Percentiles rank a stretch among this genome's conserved stretches.
Conservation (phyloP, 2,888 invertebrate genomes). For the Ophion costatus region DNA sequence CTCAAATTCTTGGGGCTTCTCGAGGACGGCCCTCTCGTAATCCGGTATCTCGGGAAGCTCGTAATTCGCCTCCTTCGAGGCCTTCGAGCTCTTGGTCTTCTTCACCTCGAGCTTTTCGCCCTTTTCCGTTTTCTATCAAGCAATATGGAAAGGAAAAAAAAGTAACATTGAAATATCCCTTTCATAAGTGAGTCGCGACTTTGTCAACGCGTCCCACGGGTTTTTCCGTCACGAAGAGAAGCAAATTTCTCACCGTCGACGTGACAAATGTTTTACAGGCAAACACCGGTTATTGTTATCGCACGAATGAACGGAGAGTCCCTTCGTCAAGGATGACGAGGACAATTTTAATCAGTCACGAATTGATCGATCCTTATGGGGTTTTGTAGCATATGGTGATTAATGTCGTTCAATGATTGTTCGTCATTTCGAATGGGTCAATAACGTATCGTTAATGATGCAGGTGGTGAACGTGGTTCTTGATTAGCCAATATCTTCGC, state of each 20-base stretch:
- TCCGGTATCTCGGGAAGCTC: constrained; percentile 85
- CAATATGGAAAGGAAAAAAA: background rate
- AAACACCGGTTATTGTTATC: constrained; percentile 52
- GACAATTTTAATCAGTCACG: constrained; percentile 17
- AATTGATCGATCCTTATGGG: constrained; percentile 20
- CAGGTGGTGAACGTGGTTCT: background rate
- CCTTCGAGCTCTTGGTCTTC: constrained; percentile 77
- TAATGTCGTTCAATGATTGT: background rate
- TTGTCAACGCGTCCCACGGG: background rate
- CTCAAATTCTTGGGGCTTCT: constrained; percentile 83
- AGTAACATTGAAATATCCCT: background rate
- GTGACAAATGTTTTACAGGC: constrained; percentile 29
- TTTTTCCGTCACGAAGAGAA: constrained; percentile 20
- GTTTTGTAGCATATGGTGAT: background rate
- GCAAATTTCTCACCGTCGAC: constrained; percentile 42
- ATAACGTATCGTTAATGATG: background rate
- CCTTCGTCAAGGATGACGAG: constrained; percentile 3
- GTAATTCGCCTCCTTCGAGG: constrained; percentile 78
- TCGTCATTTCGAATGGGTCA: background rate
- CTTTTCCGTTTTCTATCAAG: constrained; percentile 80
- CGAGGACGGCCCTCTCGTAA: constrained; percentile 90
- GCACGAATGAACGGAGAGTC: constrained; percentile 19
- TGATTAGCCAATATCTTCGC: background rate
- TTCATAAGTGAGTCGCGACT: background rate
- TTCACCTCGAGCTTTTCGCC: constrained; percentile 78